Evolutionary conservation across 2,797 vertebrate species (phyloP).

Genomic region (Pipistrellus pygmaeus): DNA sequence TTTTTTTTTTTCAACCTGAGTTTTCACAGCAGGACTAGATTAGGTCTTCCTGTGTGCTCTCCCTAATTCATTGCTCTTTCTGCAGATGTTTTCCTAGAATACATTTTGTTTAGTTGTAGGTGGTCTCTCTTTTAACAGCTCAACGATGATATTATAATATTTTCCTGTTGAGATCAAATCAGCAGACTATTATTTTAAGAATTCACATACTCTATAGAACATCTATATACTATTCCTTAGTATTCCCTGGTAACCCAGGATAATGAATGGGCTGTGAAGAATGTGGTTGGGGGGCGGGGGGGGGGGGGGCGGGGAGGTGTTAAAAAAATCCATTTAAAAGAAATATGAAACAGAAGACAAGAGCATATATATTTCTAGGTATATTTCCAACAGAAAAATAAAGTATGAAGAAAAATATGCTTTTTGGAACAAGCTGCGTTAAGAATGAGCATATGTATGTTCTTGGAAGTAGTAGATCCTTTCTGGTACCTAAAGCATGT

Average conservation of each 20-base stretch:
- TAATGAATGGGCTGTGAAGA: neutral
- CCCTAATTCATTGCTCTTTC: conserved; percentile 35
- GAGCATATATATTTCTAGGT: neutral
- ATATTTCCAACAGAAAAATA: conserved; percentile 25
- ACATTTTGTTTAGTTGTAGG: conserved; percentile 52
- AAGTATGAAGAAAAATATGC: neutral
- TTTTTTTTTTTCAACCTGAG: neutral
- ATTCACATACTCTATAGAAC: neutral
- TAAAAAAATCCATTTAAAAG: neutral
- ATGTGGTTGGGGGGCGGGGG: neutral
- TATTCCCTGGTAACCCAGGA: neutral
- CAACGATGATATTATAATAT: conserved; percentile 49
- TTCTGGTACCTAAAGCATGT: neutral
- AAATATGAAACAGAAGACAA: conserved; percentile 2
- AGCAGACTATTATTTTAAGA: conserved; percentile 55
- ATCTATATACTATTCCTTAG: neutral
- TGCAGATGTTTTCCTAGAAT: conserved; percentile 43
- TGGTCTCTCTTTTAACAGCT: conserved; percentile 46
- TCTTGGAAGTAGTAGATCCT: neutral
- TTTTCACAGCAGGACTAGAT: conserved; percentile 36
- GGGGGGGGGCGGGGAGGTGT: too few relatives aligned
- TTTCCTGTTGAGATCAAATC: conserved; percentile 54
- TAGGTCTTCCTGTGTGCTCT: neutral
- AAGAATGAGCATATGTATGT: neutral
- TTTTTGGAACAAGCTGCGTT: neutral